A percentile compares a stretch with the other conserved stretches of the same genome.
These are phyloP conservation scores for Mustela lutreola DNA, from an alignment of 2,113 vertebrate genomes.

Conservation along the genomic window DNA sequence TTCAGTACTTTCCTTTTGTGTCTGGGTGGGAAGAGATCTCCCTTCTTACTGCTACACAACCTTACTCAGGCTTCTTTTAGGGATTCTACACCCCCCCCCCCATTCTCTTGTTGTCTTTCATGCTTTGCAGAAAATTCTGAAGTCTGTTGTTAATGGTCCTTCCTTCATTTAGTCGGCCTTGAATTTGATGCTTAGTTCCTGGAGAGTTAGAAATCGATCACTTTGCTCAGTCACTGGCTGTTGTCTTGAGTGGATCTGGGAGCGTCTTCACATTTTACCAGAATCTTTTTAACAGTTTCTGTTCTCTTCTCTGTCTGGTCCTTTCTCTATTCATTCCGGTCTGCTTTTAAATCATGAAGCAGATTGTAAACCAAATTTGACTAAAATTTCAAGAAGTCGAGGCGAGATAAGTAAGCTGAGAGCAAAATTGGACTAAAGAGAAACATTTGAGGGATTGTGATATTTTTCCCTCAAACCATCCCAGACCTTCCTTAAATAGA, in stretches of 20 bases:
- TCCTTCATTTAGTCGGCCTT: not conserved
- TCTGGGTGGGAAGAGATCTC: not conserved
- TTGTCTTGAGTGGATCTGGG: not conserved
- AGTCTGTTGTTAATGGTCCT: not conserved
- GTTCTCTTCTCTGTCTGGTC: not conserved
- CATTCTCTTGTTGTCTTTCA: not conserved
- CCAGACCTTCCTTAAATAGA: conserved; percentile 42
- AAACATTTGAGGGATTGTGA: not conserved
- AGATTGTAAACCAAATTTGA: not conserved
- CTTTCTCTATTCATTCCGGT: not conserved
- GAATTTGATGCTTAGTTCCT: not conserved
- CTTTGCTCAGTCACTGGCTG: not conserved
- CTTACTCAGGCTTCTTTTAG: not conserved
- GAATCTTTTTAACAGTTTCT: not conserved
- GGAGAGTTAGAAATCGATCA: not conserved
- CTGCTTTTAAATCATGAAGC: not conserved
- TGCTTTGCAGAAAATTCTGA: not conserved
- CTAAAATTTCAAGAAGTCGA: conserved; percentile 16
- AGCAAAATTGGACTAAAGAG: not conserved
- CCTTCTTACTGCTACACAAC: not conserved
- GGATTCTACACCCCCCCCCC: not conserved
- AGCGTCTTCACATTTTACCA: not conserved
- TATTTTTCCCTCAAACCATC: not conserved
- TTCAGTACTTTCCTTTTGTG: not conserved
- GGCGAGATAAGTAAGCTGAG: not conserved